Evolutionary conservation across 2,113 vertebrate genomes (phyloP).

Genomic region (Thunnus maccoyii): DNA sequence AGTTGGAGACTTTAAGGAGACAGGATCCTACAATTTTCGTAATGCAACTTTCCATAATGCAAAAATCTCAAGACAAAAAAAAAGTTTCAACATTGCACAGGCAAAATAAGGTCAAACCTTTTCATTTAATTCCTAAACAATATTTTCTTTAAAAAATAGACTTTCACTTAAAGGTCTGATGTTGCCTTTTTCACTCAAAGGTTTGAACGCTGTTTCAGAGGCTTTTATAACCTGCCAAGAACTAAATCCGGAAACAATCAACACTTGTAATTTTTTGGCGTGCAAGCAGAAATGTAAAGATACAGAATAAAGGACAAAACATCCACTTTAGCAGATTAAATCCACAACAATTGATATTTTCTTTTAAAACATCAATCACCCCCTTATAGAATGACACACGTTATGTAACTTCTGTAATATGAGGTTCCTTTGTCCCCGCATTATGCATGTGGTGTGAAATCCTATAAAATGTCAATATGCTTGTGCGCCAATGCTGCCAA

Average conservation of each 20-base stretch:
- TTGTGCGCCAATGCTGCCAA: constrained; percentile 51
- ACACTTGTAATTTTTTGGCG: constrained; percentile 11
- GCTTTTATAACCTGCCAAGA: constrained; percentile 48
- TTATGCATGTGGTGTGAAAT: constrained; percentile 69
- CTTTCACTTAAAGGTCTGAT: constrained; percentile 29
- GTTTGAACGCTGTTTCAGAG: constrained; percentile 45
- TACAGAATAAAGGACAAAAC: constrained; percentile 37
- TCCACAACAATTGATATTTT: constrained; percentile 57
- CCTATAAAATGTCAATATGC: constrained; percentile 68
- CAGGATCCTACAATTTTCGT: no score
- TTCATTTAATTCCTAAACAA: background rate
- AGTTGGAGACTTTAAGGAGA: no score
- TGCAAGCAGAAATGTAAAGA: constrained; percentile 38
- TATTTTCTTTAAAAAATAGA: constrained; percentile 1
- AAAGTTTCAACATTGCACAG: no score
- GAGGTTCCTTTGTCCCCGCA: constrained; percentile 35
- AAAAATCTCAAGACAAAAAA: no score
- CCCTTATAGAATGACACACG: background rate
- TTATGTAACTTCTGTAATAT: constrained; percentile 54
- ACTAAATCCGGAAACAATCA: constrained; percentile 41
- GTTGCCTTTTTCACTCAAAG: constrained; percentile 44
- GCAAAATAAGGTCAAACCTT: no score
- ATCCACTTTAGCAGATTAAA: constrained; percentile 63
- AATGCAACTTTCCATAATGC: no score
- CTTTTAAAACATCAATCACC: constrained; percentile 46